Base-by-base conservation (phyloP, 2,113 vertebrate species). In the Burhinus bistriatus region DNA sequence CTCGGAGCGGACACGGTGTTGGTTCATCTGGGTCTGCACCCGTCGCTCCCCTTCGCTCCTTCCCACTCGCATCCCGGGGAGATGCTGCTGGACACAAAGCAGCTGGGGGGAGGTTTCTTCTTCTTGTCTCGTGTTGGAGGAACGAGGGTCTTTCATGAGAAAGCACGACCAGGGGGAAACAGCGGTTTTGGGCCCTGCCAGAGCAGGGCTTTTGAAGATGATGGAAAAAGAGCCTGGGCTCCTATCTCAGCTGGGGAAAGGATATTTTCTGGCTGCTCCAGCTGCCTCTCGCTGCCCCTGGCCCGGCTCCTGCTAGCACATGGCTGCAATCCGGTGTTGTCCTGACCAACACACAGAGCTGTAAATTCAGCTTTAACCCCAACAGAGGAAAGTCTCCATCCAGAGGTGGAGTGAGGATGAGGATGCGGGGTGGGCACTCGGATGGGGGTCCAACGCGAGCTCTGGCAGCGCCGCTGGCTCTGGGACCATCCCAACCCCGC, bases 241-340 rank as follows among this genome's bases (percentile, higher is more conserved):
- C 42, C 84, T 38, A 5, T 71, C 61, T 80, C 62, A 34, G 71
- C 58, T 61, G 79, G 75, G 76, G 45, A 44, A 80, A 84, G 58
- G 90, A 61, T 11, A 27, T 81, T 58, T 73, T 49, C 64, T 25
- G 52, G 51, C 79, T 34, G 85, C 85, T 93, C 95, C 94, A 85
- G 82, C 72, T 94, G 91, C 91, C 51, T 83, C 75, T 90, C 4
- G 11, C 91, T 89, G 83, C 58, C 78, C 93, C 78, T 70, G 84
- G 85, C 88, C 65, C 16, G 2, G 90, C 61, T 94, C 90, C 92
- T 92, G 82, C 47, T 7, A 52, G 86, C 64, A 66, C 76, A 44
- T 5, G 75, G 86, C 84, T 78, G 77, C 6, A 13, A 62, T n/a
- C 65, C n/a, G 30, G 15, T 2, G 32, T 34, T 45, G 17, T 72